Percentiles rank a stretch among this genome's conserved stretches.
Conservation (phyloP, 1,140 invertebrate genomes). For the Euglossa dilemma region DNA sequence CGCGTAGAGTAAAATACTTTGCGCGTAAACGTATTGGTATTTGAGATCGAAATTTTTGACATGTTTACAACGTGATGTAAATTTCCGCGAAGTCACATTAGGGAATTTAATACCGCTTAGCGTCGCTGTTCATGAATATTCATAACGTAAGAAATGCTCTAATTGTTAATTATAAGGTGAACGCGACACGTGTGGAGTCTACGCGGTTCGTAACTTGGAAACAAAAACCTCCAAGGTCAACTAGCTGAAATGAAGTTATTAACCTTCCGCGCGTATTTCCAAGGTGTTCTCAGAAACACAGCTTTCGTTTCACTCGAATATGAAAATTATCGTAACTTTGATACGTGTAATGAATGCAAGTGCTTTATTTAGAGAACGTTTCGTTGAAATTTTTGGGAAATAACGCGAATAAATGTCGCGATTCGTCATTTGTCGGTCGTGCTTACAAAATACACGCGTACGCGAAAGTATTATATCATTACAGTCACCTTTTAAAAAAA, state of each 20-base stretch:
- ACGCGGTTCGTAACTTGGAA: background rate
- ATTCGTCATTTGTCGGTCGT: too few relatives aligned
- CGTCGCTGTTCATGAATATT: background rate
- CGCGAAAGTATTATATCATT: too few relatives aligned
- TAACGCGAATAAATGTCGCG: too few relatives aligned
- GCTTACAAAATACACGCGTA: too few relatives aligned
- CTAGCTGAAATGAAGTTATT: slow-evolving; percentile 2
- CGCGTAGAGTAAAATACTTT: too few relatives aligned
- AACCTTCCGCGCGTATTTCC: background rate
- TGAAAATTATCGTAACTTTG: background rate
- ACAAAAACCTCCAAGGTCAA: background rate
- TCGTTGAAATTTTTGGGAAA: too few relatives aligned
- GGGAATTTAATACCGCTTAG: background rate
- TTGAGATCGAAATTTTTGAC: background rate
- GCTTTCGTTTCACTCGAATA: background rate
- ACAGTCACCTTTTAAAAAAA: too few relatives aligned
- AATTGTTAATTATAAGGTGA: slow-evolving; percentile 19
- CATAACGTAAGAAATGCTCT: slow-evolving; percentile 18
- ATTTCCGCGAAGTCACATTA: slow-evolving; percentile 9
- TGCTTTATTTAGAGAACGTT: too few relatives aligned
- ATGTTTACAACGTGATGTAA: slow-evolving; percentile 2
- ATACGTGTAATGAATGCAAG: too few relatives aligned
- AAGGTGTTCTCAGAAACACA: background rate
- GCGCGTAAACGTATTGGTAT: background rate
- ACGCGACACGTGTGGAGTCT: background rate